These are phyloP conservation scores for Dasyornis broadbenti DNA, from an alignment of 2,113 vertebrate species.

Conservation along the genomic window DNA sequence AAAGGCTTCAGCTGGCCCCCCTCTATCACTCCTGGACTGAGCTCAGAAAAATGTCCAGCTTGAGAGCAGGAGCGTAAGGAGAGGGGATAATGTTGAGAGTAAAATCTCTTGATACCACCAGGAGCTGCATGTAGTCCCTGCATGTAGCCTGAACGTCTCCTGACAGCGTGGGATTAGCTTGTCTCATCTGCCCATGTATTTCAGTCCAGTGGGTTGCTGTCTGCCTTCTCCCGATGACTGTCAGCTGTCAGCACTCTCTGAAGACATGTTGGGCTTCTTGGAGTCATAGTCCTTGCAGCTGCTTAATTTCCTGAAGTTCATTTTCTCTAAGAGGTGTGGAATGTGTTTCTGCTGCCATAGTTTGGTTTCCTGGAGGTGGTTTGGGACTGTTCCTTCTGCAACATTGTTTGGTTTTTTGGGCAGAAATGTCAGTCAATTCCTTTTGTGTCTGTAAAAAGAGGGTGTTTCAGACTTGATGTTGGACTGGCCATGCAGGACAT, in stretches of 20 bases:
- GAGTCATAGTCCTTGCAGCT: background rate
- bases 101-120: background rate
- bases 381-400: background rate
- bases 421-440: background rate
- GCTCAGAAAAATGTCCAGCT: background rate
- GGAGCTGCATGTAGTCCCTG: background rate
- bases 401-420: background rate
- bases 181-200: accelerated
- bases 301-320: background rate
- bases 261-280: background rate
- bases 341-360: background rate
- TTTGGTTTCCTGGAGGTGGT: background rate
- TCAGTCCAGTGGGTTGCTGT: background rate
- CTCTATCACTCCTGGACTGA: background rate
- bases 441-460: background rate
- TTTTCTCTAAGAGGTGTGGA: background rate
- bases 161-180: accelerated
- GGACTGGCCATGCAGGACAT: background rate
- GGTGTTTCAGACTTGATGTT: background rate
- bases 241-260: background rate
- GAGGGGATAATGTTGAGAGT: background rate
- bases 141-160: background rate
- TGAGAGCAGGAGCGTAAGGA: background rate
- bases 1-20: background rate
- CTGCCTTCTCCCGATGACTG: background rate